A percentile compares a stretch with the other conserved stretches of the same genome.
phyloP scores from a whole-genome alignment of 2,797 vertebrate species.

The Pagetopsis macropterus region DNA sequence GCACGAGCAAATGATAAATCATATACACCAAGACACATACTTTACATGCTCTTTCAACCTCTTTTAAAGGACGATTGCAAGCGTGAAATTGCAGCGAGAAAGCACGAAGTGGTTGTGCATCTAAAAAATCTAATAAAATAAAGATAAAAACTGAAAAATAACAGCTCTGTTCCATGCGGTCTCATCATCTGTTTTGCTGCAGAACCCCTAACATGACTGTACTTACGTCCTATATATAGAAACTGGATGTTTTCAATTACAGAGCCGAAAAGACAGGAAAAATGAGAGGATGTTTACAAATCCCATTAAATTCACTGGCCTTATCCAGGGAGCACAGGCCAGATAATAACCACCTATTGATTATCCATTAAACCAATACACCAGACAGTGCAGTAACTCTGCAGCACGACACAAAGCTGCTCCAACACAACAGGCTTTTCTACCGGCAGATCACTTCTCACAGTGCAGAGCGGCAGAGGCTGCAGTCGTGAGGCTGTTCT shows the following conservation, averaged over 20 bases:
- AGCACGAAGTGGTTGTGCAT: background rate
- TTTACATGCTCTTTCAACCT: background rate
- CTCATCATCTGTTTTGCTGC: constrained; percentile 41
- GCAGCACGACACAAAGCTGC: constrained; percentile 55
- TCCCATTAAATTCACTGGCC: constrained; percentile 71
- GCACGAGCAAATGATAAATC: constrained; percentile 5
- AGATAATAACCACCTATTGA: constrained; percentile 83
- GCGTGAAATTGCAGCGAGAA: background rate
- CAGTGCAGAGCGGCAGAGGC: constrained; percentile 9
- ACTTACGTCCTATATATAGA: constrained; percentile 45
- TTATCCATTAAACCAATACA: constrained; percentile 79
- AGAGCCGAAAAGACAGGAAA: constrained; percentile 69
- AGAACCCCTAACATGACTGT: constrained; percentile 30
- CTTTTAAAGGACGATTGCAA: background rate
- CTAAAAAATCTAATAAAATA: background rate
- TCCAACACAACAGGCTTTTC: constrained; percentile 45
- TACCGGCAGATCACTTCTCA: constrained; percentile 55
- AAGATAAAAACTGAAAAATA: constrained; percentile 13
- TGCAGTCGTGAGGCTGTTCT: constrained; percentile 32
- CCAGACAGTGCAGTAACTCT: constrained; percentile 55
- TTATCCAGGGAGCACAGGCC: constrained; percentile 65
- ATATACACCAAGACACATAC: background rate
- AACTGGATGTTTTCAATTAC: constrained; percentile 75
- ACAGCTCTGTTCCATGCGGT: constrained; percentile 5
- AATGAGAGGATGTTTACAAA: constrained; percentile 80